Conservation (phyloP, 2,797 vertebrate species). For the Neosalanx taihuensis region DNA sequence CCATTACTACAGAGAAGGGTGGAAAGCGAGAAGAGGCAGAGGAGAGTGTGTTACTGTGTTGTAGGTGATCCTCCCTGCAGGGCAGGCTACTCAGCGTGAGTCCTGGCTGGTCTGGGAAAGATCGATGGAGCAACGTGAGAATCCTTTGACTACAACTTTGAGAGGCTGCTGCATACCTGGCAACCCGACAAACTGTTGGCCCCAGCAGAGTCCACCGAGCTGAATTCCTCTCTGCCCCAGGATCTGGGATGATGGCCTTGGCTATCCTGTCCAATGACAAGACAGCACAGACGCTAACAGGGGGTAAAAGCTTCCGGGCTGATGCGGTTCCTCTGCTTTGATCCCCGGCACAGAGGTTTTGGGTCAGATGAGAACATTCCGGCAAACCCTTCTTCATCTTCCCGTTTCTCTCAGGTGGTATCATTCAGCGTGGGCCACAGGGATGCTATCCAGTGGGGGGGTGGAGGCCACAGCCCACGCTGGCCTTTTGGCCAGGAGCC, state of each 20-base stretch:
- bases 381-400: background rate
- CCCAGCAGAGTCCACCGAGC: slow-evolving; percentile 14
- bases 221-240: background rate
- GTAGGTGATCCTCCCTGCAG: slow-evolving; percentile 28
- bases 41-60: background rate
- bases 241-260: background rate
- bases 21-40: background rate
- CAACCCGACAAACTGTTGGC: slow-evolving; percentile 26
- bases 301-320: background rate
- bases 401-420: slow-evolving; percentile 6
- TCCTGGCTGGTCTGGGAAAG: slow-evolving; percentile 37
- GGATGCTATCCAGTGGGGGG: too few relatives aligned
- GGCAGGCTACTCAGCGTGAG: slow-evolving; percentile 31
- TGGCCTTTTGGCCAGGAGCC: too few relatives aligned
- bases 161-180: slow-evolving; percentile 25
- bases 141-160: slow-evolving; percentile 42
- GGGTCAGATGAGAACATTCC: background rate
- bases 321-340: background rate
- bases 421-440: background rate
- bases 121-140: slow-evolving; percentile 46
- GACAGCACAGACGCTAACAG: background rate
- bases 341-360: background rate
- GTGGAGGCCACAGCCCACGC: too few relatives aligned
- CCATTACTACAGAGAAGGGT: background rate
- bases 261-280: background rate